phyloP scores from a whole-genome alignment of 2,797 vertebrate species.

The Diceros bicornis region DNA sequence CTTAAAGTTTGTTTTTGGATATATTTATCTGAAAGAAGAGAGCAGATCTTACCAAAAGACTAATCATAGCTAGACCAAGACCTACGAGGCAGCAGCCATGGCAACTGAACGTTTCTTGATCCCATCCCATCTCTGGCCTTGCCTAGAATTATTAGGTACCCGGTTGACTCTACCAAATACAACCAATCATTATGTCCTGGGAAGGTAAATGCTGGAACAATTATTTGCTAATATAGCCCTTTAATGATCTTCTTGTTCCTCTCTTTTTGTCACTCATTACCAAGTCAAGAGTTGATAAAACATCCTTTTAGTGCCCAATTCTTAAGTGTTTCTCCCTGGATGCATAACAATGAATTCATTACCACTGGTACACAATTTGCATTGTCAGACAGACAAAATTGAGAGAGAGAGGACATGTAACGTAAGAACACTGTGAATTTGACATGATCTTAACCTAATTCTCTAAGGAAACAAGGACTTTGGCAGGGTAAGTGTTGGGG shows the following conservation, averaged over 20 bases:
- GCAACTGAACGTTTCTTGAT: slow-evolving; percentile 87
- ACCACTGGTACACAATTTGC: slow-evolving; percentile 93
- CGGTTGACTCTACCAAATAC: slow-evolving; percentile 88
- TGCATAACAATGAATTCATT: slow-evolving; percentile 92
- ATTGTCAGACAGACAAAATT: slow-evolving; percentile 90
- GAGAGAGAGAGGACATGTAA: slow-evolving; percentile 90
- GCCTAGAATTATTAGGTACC: slow-evolving; percentile 86
- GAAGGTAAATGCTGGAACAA: slow-evolving; percentile 88
- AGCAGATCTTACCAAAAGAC: slow-evolving; percentile 92
- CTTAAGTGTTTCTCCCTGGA: slow-evolving; percentile 93
- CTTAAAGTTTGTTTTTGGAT: slow-evolving; percentile 95
- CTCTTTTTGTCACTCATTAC: slow-evolving; percentile 91
- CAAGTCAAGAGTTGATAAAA: slow-evolving; percentile 92
- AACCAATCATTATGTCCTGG: slow-evolving; percentile 89
- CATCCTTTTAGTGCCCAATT: slow-evolving; percentile 94
- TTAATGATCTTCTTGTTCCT: slow-evolving; percentile 87
- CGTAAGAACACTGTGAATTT: slow-evolving; percentile 90
- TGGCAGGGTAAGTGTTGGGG: slow-evolving; percentile 80
- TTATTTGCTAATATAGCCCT: slow-evolving; percentile 88
- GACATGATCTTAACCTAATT: slow-evolving; percentile 88
- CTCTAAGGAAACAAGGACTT: slow-evolving; percentile 88
- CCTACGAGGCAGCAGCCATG: slow-evolving; percentile 86
- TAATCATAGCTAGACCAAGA: slow-evolving; percentile 90
- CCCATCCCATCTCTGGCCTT: slow-evolving; percentile 87
- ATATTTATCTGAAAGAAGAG: slow-evolving; percentile 94